phyloP scores from a whole-genome alignment of 2,888 invertebrate species.

The Endotricha flammealis region DNA sequence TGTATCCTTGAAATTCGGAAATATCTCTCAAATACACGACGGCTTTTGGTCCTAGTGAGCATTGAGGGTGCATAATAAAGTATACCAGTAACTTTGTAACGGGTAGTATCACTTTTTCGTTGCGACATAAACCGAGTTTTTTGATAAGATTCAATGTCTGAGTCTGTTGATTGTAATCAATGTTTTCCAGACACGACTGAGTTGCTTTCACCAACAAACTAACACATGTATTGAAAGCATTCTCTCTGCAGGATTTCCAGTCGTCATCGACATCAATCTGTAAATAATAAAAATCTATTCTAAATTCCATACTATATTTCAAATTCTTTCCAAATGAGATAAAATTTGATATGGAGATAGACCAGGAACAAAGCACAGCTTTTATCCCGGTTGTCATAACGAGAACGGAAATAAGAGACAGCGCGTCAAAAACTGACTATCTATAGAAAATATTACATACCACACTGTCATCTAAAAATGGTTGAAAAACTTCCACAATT shows the following conservation, averaged over 20 bases:
- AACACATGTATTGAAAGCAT: slow-evolving; percentile 51
- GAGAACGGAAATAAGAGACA: no score
- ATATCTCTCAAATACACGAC: slow-evolving; percentile 76
- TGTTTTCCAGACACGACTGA: slow-evolving; percentile 66
- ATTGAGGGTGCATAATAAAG: slow-evolving; percentile 81
- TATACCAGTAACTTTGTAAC: slow-evolving; percentile 75
- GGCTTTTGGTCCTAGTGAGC: slow-evolving; percentile 76
- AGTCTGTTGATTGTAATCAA: slow-evolving; percentile 74
- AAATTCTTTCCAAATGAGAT: no score
- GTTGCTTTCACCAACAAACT: slow-evolving; percentile 64
- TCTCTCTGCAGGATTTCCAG: slow-evolving; percentile 45
- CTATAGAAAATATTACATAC: slow-evolving; percentile 32
- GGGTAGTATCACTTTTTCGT: slow-evolving; percentile 58
- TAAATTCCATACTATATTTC: no score
- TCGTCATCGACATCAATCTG: slow-evolving; percentile 40
- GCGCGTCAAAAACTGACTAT: no score
- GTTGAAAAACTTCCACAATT: slow-evolving; percentile 46
- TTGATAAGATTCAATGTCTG: slow-evolving; percentile 73
- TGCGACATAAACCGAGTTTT: slow-evolving; percentile 60
- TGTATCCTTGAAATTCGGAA: slow-evolving; percentile 71
- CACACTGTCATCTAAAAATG: slow-evolving; percentile 33
- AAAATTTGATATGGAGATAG: no score
- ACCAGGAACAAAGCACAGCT: no score
- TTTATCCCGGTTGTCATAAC: no score
- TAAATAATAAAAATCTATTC: no score